Evolutionary conservation across 92 coral and sea anemone species (phyloP).

Genomic region (Hydrozoanthus gracilis): DNA sequence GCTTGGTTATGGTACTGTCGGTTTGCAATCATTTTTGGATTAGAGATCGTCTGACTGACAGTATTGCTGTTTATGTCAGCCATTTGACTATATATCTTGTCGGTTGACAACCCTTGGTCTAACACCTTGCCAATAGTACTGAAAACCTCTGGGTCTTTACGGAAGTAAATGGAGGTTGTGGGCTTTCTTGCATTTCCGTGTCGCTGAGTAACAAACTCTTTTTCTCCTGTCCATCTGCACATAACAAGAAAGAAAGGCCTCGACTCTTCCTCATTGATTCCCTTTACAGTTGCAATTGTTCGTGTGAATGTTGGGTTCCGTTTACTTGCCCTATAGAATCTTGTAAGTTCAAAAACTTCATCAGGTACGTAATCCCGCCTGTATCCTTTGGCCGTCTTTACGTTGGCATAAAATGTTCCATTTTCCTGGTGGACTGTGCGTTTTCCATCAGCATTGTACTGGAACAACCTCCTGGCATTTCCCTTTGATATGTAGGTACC

Average conservation of each 20-base stretch:
- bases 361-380: conserved; percentile 46
- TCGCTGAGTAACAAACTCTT: conserved; percentile 62
- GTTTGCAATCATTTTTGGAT: conserved; percentile 68
- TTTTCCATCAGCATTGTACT: conserved; percentile 46
- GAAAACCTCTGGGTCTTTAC: conserved; percentile 66
- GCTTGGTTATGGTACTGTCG: conserved; percentile 30
- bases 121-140: conserved; percentile 52
- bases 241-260: conserved; percentile 56
- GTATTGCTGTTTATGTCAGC: conserved; percentile 43
- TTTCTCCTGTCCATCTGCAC: conserved; percentile 58
- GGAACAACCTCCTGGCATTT: conserved; percentile 37
- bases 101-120: conserved; percentile 66
- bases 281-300: conserved; percentile 53
- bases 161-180: conserved; percentile 54
- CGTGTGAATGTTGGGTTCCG: conserved; percentile 55
- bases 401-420: conserved; percentile 51
- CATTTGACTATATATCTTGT: conserved; percentile 51
- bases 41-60: conserved; percentile 67
- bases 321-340: conserved; percentile 46
- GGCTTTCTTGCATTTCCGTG: conserved; percentile 71
- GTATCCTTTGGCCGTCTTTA: conserved; percentile 54
- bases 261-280: conserved; percentile 46
- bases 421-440: conserved; percentile 53
- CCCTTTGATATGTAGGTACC: conserved; percentile 54
- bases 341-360: conserved; percentile 43